Conservation (phyloP, 2,113 vertebrate genomes). For the Hyaena hyaena region DNA sequence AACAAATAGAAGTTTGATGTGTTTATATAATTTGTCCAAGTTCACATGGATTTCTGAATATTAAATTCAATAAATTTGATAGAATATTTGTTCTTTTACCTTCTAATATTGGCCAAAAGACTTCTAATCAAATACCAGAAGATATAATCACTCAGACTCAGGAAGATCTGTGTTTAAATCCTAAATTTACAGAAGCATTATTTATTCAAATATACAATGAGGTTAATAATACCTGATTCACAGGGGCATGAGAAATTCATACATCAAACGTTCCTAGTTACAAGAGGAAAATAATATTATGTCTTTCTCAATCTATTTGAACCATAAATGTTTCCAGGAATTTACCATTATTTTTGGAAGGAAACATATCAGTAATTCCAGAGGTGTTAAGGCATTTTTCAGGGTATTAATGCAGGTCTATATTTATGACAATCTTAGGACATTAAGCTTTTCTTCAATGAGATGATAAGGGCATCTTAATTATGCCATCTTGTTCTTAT, state of each 20-base stretch:
- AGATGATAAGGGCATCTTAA: neutral
- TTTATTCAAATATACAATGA: neutral
- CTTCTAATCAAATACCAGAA: conserved; percentile 10
- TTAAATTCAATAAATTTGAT: conserved; percentile 28
- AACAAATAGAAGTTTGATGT: neutral
- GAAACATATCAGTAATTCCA: neutral
- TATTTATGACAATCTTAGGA: neutral
- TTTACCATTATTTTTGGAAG: conserved; percentile 26
- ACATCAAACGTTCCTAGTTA: neutral
- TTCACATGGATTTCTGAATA: neutral
- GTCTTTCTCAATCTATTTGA: neutral
- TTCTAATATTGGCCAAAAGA: conserved; percentile 8
- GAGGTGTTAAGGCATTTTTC: neutral
- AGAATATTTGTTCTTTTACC: neutral
- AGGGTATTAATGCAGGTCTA: neutral
- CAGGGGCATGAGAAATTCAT: conserved; percentile 24
- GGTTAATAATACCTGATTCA: neutral
- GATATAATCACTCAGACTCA: neutral
- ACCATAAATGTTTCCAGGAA: conserved; percentile 17
- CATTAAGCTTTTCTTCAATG: neutral
- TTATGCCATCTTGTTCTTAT: neutral
- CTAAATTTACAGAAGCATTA: neutral
- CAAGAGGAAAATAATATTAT: neutral
- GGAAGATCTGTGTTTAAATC: neutral
- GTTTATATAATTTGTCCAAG: neutral